Conservation (phyloP, 2,888 invertebrate species). For the Zygaena filipendulae region DNA sequence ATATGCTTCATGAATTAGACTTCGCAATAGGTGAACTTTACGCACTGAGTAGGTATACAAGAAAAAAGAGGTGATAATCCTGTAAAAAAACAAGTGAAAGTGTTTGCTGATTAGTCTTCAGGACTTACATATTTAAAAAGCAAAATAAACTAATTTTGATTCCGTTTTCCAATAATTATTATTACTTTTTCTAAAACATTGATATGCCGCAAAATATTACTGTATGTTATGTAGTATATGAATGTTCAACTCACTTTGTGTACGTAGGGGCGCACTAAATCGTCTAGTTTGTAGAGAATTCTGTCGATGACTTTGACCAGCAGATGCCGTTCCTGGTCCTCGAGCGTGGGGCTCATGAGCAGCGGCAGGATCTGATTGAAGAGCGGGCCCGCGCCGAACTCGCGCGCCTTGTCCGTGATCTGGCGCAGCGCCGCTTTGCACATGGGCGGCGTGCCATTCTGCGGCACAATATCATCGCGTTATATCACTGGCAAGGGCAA, state of each 20-base stretch:
- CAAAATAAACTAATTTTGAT: no score
- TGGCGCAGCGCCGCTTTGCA: conserved; percentile 96
- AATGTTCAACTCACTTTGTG: conserved; percentile 89
- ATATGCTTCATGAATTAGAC: conserved; percentile 6
- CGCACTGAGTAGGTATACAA: no score
- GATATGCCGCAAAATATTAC: no score
- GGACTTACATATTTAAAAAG: no score
- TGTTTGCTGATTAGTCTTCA: no score
- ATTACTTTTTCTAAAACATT: no score
- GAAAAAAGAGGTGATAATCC: no score
- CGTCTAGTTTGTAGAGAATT: conserved; percentile 97
- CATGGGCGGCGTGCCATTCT: conserved; percentile 99
- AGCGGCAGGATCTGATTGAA: conserved; percentile 99
- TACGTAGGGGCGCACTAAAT: conserved; percentile 98
- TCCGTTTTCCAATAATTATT: no score
- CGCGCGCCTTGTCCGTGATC: conserved; percentile 98
- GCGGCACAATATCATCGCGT: no score
- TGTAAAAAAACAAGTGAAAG: no score
- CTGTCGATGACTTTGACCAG: conserved; percentile 99
- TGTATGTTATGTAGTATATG: no score
- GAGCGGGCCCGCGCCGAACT: conserved; percentile 97
- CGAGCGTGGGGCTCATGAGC: conserved; percentile 99
- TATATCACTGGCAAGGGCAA: not conserved
- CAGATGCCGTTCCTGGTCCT: conserved; percentile 99
- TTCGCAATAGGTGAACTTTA: no score